phyloP scores from a whole-genome alignment of 2,888 invertebrate genomes.

The Alloplasta piceator region DNA sequence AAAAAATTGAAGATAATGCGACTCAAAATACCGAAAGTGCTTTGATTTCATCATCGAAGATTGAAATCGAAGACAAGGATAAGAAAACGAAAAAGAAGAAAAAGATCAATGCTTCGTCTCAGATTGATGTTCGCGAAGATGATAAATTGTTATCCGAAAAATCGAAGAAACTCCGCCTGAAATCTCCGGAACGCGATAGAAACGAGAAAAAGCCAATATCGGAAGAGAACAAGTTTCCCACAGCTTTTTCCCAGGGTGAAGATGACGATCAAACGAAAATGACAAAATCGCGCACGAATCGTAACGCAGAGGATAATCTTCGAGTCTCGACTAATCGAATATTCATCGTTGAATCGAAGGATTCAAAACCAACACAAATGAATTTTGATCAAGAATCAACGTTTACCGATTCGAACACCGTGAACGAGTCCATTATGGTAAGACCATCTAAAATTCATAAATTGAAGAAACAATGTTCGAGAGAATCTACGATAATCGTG shows the following conservation, averaged over 20 bases:
- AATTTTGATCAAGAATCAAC: neutral
- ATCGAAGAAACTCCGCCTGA: conserved; percentile 17
- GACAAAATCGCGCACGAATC: neutral
- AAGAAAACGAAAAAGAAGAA: conserved; percentile 8
- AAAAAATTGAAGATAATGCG: neutral
- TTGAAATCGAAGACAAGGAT: neutral
- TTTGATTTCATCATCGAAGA: neutral
- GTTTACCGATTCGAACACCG: conserved; percentile 18
- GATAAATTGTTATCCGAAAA: conserved; percentile 5
- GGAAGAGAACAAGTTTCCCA: conserved; percentile 7
- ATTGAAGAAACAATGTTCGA: conserved; percentile 30
- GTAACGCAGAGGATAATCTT: neutral
- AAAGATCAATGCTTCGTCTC: conserved; percentile 21
- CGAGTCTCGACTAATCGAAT: conserved; percentile 27
- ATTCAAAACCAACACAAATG: conserved; percentile 23
- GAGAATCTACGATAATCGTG: neutral
- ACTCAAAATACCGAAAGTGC: neutral
- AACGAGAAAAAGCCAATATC: neutral
- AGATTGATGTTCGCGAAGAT: conserved; percentile 15
- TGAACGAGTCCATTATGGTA: conserved; percentile 37
- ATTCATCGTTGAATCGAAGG: neutral
- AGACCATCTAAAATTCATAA: conserved; percentile 60
- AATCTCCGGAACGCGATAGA: neutral
- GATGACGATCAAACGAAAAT: neutral
- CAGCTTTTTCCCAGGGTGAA: neutral